Evolutionary conservation across 2,888 invertebrate species (phyloP).

Genomic region (Trachelus tabidus): DNA sequence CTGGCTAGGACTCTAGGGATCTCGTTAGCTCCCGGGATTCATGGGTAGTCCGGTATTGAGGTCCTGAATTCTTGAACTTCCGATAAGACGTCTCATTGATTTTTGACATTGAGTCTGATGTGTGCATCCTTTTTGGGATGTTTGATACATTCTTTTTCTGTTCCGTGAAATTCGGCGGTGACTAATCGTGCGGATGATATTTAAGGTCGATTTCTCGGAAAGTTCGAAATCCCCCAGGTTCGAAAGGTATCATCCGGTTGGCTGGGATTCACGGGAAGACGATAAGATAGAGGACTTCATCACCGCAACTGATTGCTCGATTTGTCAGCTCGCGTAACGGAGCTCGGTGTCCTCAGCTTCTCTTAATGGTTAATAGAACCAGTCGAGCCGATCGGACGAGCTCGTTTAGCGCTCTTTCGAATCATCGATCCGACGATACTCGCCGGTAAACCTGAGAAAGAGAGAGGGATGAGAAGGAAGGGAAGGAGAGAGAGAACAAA

Average conservation of each 20-base stretch:
- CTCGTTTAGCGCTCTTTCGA: constrained; percentile 28
- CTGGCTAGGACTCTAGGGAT: too few relatives aligned
- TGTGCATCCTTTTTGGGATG: too few relatives aligned
- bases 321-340: constrained; percentile 47
- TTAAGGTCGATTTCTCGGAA: constrained; percentile 49
- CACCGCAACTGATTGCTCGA: constrained; percentile 60
- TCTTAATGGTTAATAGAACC: constrained; percentile 48
- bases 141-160: background rate
- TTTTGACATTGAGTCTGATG: too few relatives aligned
- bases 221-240: constrained; percentile 30
- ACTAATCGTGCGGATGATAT: constrained; percentile 58
- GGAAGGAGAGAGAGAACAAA: too few relatives aligned
- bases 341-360: constrained; percentile 22
- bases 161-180: constrained; percentile 16
- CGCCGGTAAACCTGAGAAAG: too few relatives aligned
- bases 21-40: too few relatives aligned
- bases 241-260: constrained; percentile 26
- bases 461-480: too few relatives aligned
- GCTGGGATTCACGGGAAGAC: constrained; percentile 28
- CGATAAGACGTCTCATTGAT: too few relatives aligned
- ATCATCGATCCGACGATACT: background rate
- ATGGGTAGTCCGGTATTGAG: too few relatives aligned
- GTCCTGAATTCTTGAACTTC: too few relatives aligned
- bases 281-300: constrained; percentile 60
- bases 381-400: constrained; percentile 41